Conservation (phyloP, 37 sponge, comb jelly and placozoan species). For the Dysidea cf. avara region DNA sequence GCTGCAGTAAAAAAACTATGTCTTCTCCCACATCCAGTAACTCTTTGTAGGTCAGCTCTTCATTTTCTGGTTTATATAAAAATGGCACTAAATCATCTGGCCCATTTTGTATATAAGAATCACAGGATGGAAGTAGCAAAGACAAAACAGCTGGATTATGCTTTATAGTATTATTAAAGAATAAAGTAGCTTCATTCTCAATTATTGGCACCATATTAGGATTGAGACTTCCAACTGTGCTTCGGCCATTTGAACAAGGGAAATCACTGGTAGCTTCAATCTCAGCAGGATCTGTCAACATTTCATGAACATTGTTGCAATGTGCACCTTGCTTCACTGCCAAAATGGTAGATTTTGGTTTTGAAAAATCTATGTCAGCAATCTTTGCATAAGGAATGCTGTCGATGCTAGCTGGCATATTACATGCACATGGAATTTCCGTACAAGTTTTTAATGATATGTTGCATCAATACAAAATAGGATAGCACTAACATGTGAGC, state of each 20-base stretch:
- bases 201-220: too few relatives aligned
- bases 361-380: slow-evolving; percentile 36
- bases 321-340: too few relatives aligned
- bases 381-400: slow-evolving; percentile 46
- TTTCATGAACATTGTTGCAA: too few relatives aligned
- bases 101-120: slow-evolving; percentile 29
- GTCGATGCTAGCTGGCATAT: slow-evolving; percentile 34
- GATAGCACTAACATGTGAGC: slow-evolving; percentile 63
- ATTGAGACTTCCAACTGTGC: too few relatives aligned
- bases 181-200: too few relatives aligned
- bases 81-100: neutral
- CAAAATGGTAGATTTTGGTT: slow-evolving; percentile 8
- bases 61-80: too few relatives aligned
- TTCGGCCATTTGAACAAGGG: too few relatives aligned
- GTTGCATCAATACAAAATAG: slow-evolving; percentile 60
- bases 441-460: slow-evolving; percentile 40
- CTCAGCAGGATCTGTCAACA: too few relatives aligned
- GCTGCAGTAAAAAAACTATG: slow-evolving; percentile 30
- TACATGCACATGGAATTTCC: slow-evolving; percentile 59
- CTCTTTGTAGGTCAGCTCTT: too few relatives aligned
- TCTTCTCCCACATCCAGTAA: too few relatives aligned
- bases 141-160: slow-evolving; percentile 53
- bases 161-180: neutral
- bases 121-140: slow-evolving; percentile 10
- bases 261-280: too few relatives aligned